Evolutionary conservation across 1,140 invertebrate species (phyloP), one percentile per base, ranked within the genome.

Genomic region (Homarus americanus): DNA sequence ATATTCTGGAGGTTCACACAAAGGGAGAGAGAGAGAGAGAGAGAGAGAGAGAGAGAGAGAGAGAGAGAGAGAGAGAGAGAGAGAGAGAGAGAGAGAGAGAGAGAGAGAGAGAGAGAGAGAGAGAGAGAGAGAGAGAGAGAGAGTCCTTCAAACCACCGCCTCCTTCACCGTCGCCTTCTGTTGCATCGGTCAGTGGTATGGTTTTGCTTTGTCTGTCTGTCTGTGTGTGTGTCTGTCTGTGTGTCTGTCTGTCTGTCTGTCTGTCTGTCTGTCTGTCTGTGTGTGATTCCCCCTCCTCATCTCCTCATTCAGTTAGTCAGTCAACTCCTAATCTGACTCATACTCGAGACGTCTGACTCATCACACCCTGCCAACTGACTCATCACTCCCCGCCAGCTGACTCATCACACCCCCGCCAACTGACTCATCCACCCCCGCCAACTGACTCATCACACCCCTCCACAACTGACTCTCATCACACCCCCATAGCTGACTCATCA

Each of bases 1-100:
- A 90, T 58, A n/a, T n/a, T 76, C 32, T 83, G 40, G 58, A 24
- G 69, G 10, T 15, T 17, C n/a, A n/a, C n/a, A n/a, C n/a, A 49
- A 12, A 49, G 44, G 12, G 44, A 49, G 44, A 49, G 44, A 49
- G 44, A 49, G 44, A 49, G 44, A 49, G 44, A 49, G 44, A 49
- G 44, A 49, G 44, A 49, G 44, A 49, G 44, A 49, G 44, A 49
- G 44, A 49, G 44, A 49, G 44, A 49, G 44, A 49, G 44, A 49
- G 44, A 49, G 44, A 49, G 44, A 49, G 44, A 49, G 44, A 49
- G 44, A 49, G 44, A 49, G 44, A 49, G 44, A 49, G 44, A 49
- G 44, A 49, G 44, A 49, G 44, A 49, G 44, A 49, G 44, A 49
- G 53, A 63, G 53, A 63, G 53, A 63, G 53, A 63, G 53, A 49